Base-by-base conservation (phyloP, 2,797 vertebrate species). In the Chelmon rostratus region DNA sequence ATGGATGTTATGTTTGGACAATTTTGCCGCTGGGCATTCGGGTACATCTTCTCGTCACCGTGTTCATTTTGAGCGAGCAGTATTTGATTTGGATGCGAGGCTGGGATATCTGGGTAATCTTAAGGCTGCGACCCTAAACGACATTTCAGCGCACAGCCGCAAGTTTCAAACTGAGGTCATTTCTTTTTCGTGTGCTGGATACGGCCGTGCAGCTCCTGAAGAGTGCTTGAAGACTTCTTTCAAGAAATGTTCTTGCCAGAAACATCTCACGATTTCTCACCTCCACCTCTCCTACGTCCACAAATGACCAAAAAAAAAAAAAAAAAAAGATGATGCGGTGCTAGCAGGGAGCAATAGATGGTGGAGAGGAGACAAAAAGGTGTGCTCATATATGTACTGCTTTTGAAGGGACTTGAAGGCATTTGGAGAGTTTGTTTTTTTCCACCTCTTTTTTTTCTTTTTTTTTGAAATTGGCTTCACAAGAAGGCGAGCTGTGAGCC, bases 401-500 rank as follows among this genome's bases (percentile, higher is more conserved):
- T 69, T 93, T 94, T 93, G 87, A 93, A 92, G 87, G 78, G 81
- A 92, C 91, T 95, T 93, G 83, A 93, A 94, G 90, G 90, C 86
- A 91, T 93, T 93, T 88, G 87, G 89, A 90, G 87, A 92, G 93
- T 94, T 93, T 91, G 79, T 88, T 91, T 93, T 93, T 94, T 94
- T 90, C 81, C 85, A 78, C 57, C 73, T 66, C 42, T 44, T 15
- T 46, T 38, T 78, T 73, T 66, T 62, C 54, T 61, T 40, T 88
- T 86, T 90, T 90, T 81, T 88, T 82, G 54, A 89, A 93, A 91
- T 93, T 94, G 94, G 95, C 95, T 96, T 92, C 93, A 95, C 93
- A 94, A 95, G 94, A 95, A 95, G 93, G 93, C 85, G 88, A 94
- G 90, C 93, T 94, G 90, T 92, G 94, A 95, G 93, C 94, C 95